Conservation (phyloP, 2,113 vertebrate species). For the Oreochromis tanganicae region DNA sequence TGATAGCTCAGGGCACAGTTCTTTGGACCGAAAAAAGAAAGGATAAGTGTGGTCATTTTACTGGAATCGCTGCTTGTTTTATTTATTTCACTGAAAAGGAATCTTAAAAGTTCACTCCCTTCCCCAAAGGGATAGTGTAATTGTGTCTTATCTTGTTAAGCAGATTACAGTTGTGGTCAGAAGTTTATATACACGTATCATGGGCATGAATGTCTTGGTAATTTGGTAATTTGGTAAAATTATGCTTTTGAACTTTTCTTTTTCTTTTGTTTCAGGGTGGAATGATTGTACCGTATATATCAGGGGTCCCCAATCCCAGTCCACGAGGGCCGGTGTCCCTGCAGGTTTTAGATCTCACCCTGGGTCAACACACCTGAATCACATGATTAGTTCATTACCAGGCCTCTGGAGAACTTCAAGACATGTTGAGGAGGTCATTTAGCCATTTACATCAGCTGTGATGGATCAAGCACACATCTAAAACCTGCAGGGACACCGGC, state of each 20-base stretch:
- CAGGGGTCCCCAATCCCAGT: too few species aligned
- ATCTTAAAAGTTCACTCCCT: slow-evolving; percentile 24
- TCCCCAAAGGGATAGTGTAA: not conserved
- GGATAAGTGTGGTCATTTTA: not conserved
- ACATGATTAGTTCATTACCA: too few species aligned
- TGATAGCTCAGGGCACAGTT: not conserved
- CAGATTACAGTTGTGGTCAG: not conserved
- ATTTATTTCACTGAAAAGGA: slow-evolving; percentile 43
- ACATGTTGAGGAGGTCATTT: too few species aligned
- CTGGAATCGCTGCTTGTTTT: not conserved
- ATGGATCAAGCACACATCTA: too few species aligned
- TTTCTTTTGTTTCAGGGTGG: not conserved
- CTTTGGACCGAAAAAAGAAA: not conserved
- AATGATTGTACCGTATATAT: not conserved
- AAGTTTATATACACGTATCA: not conserved
- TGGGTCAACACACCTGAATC: too few species aligned
- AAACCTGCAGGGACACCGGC: too few species aligned
- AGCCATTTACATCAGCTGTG: too few species aligned
- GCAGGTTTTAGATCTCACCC: too few species aligned
- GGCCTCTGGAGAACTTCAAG: too few species aligned
- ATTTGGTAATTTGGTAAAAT: too few species aligned
- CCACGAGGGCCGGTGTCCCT: too few species aligned
- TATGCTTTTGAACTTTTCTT: not conserved
- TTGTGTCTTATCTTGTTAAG: not conserved
- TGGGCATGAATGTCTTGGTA: not conserved